Base-by-base conservation (phyloP, 2,888 invertebrate genomes). In the Tenthredo distinguenda region DNA sequence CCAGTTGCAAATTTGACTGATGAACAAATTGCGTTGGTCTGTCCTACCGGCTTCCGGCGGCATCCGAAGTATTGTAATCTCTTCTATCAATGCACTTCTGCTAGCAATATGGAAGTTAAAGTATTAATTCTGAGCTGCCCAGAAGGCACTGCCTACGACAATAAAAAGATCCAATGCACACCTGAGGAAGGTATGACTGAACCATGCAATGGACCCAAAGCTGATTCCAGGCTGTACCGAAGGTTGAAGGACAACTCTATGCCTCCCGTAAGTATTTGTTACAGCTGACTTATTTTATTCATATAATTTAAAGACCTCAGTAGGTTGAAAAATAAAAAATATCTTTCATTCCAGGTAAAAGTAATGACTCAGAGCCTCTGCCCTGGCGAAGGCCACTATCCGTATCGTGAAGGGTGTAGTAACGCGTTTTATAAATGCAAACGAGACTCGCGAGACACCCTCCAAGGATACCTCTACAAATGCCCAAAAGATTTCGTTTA, bases 41-140 rank as follows among this genome's bases (percentile, higher is more conserved):
- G 98, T 91, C 98, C 98, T 10, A 97, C 97, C 7, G 97, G 97
- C 58, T 98, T 98, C 93, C 95, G 95, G 90, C 95, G 97, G 87
- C 97, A 98, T 94, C 97, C 98, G 0, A 97, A 96, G 91, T 96
- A 96, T 91, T 98, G 98, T 90, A 97, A 97, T 90, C 93, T 97
- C 89, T 97, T 98, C 94, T 98, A 98, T 91, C 98, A 98, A 92
- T 98, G 98, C 90, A 96, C 96, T 26, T 95, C 95, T 88, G 94
- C 95, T 9, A 95, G 95, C 43, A 96, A 94, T 74, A 96, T 96
- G 91, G 96, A 97, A 88, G 94, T 96, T n/a, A 97, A 96, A 91
- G 95, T 97, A 87, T 95, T 97, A 1, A 95, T 96, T 10, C 95
- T 98, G 88, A 96, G 96, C 88, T 98, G 98, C 93, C 97, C 97